Percentiles rank a stretch among this genome's conserved stretches.
Evolutionary conservation across 1,140 invertebrate genomes (phyloP).

Genomic region (Drosophila santomea): DNA sequence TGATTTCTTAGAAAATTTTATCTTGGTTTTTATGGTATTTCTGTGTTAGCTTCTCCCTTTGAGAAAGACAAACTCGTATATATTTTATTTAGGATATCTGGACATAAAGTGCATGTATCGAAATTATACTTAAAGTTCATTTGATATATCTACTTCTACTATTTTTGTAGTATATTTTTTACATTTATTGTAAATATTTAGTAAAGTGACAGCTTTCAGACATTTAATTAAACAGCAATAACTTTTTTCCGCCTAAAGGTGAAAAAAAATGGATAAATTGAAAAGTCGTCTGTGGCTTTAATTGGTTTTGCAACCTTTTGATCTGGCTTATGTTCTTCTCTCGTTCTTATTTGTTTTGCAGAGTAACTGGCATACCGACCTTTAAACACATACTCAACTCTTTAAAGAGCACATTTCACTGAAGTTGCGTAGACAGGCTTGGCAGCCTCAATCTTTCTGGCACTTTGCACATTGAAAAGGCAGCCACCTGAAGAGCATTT

Average conservation of each 20-base stretch:
- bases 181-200: no score
- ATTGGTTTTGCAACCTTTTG: background rate
- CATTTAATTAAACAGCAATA: slow-evolving; percentile 4
- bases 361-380: background rate
- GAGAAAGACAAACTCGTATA: no score
- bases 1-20: slow-evolving; percentile 42
- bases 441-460: slow-evolving; percentile 47
- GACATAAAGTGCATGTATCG: no score
- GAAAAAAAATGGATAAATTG: no score
- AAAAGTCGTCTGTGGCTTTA: background rate
- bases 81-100: no score
- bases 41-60: slow-evolving; percentile 9
- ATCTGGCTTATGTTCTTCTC: background rate
- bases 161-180: background rate
- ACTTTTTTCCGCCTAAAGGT: background rate
- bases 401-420: slow-evolving; percentile 26
- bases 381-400: slow-evolving; percentile 7
- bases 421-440: slow-evolving; percentile 27
- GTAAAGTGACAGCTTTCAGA: background rate
- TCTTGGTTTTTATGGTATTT: slow-evolving; percentile 5
- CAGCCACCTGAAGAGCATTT: slow-evolving; percentile 47
- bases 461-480: slow-evolving; percentile 43
- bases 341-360: background rate
- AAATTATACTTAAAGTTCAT: no score
- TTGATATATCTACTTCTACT: no score